These are phyloP conservation scores for Pangasius macronema DNA, from an alignment of 2,797 vertebrate genomes.

Conservation along the genomic window DNA sequence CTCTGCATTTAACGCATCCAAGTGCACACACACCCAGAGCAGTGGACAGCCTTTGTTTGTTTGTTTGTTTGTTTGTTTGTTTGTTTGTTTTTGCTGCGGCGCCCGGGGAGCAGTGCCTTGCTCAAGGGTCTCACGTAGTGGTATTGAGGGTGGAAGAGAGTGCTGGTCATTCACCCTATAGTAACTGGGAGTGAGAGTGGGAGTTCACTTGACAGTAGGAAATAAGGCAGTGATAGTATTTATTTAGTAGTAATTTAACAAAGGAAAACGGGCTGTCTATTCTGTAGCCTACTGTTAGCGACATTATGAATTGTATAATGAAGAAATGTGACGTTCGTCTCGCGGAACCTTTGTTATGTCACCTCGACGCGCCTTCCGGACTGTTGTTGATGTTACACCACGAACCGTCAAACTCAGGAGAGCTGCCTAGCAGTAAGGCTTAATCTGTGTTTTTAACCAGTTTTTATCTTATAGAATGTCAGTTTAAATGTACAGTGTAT, in stretches of 20 bases:
- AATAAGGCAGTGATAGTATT: neutral
- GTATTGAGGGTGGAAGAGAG: no score
- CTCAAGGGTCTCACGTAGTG: no score
- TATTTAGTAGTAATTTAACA: neutral
- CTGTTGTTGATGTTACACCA: constrained; percentile 59
- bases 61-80: no score
- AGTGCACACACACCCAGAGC: no score
- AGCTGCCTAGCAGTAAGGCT: constrained; percentile 38
- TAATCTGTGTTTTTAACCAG: neutral
- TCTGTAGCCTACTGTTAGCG: neutral
- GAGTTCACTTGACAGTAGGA: neutral
- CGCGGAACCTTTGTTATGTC: constrained; percentile 37
- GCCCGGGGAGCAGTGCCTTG: no score
- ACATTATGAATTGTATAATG: neutral
- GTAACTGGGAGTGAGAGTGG: no score
- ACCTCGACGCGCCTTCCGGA: constrained; percentile 48
- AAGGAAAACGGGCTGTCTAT: neutral
- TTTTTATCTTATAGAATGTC: neutral
- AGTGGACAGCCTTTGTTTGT: no score
- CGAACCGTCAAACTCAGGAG: constrained; percentile 45
- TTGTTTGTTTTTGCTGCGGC: no score
- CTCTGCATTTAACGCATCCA: no score
- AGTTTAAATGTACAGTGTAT: neutral
- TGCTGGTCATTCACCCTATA: no score
- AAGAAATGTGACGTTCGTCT: neutral